Percentiles rank a stretch among this genome's conserved stretches.
These are phyloP conservation scores for Torymus aiolomorphi DNA, from an alignment of 2,888 invertebrate species.

Conservation along the genomic window DNA sequence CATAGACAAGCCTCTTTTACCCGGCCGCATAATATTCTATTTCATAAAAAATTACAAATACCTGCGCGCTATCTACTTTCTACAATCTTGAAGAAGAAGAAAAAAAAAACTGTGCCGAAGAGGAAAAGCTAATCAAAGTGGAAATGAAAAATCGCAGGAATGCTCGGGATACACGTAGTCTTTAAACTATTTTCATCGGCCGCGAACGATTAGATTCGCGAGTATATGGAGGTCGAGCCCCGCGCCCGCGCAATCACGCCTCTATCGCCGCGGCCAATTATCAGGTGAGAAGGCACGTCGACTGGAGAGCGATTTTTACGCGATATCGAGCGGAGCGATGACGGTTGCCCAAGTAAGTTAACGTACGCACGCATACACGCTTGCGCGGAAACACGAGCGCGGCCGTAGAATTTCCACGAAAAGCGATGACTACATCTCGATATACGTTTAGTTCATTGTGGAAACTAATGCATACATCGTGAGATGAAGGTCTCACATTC, in stretches of 20 bases:
- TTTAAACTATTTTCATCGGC: constrained; percentile 27
- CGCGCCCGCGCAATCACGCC: constrained; percentile 6
- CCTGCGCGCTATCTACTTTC: no score
- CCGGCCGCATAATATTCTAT: no score
- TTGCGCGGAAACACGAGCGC: no score
- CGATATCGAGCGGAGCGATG: constrained; percentile 19
- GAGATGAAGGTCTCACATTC: constrained; percentile 42
- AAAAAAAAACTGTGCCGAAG: no score
- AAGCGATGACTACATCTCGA: constrained; percentile 43
- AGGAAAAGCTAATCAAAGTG: background rate
- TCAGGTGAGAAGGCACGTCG: constrained; percentile 32
- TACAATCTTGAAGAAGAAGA: no score
- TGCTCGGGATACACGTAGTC: no score
- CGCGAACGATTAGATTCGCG: constrained; percentile 13
- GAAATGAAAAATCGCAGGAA: background rate
- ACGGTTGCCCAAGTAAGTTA: constrained; percentile 24
- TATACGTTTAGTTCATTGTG: constrained; percentile 47
- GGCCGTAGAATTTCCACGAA: constrained; percentile 32
- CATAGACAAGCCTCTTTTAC: no score
- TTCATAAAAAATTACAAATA: no score
- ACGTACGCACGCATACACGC: background rate
- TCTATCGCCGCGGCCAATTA: constrained; percentile 15
- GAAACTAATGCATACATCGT: constrained; percentile 33
- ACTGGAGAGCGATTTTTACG: constrained; percentile 29
- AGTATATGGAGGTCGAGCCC: background rate